phyloP scores from a whole-genome alignment of 37 sponge, comb jelly and placozoan species.

The Halichondria panicea region DNA sequence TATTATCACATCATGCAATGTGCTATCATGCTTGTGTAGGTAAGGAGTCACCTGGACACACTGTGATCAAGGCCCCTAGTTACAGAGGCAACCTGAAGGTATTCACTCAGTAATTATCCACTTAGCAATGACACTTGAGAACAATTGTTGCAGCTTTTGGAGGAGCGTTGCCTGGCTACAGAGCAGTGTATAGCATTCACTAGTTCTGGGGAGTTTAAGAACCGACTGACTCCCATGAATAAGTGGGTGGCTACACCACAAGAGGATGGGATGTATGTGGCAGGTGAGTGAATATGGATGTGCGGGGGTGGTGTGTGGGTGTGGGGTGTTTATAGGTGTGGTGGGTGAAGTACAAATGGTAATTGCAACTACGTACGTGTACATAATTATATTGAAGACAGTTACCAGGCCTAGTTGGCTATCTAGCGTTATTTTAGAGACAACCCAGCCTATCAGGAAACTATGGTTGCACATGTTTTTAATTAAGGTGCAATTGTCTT shows the following conservation, averaged over 20 bases:
- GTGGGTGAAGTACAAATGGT: too few species aligned
- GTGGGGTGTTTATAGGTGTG: too few species aligned
- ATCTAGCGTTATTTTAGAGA: too few species aligned
- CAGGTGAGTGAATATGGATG: slow-evolving; percentile 28
- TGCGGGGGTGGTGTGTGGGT: too few species aligned
- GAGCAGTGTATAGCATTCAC: slow-evolving; percentile 58
- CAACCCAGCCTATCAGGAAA: background rate
- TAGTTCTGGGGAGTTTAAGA: slow-evolving; percentile 25
- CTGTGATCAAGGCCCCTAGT: slow-evolving; percentile 28
- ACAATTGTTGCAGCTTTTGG: slow-evolving; percentile 6
- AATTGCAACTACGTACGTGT: too few species aligned
- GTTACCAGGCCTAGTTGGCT: too few species aligned
- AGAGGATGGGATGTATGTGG: slow-evolving; percentile 26
- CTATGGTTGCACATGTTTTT: background rate
- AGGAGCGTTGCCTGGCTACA: slow-evolving; percentile 19
- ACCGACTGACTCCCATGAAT: background rate
- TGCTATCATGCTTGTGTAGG: background rate
- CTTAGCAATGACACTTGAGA: background rate
- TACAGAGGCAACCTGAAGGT: slow-evolving; percentile 30
- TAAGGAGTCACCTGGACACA: slow-evolving; percentile 35
- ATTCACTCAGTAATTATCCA: background rate
- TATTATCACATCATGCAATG: background rate
- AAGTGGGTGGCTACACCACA: slow-evolving; percentile 10
- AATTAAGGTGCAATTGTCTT: too few species aligned
- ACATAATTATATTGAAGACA: too few species aligned